Evolutionary conservation across 1,140 invertebrate genomes (phyloP), one percentile per base, ranked within the genome.

Genomic region (Lethrus apterus): DNA sequence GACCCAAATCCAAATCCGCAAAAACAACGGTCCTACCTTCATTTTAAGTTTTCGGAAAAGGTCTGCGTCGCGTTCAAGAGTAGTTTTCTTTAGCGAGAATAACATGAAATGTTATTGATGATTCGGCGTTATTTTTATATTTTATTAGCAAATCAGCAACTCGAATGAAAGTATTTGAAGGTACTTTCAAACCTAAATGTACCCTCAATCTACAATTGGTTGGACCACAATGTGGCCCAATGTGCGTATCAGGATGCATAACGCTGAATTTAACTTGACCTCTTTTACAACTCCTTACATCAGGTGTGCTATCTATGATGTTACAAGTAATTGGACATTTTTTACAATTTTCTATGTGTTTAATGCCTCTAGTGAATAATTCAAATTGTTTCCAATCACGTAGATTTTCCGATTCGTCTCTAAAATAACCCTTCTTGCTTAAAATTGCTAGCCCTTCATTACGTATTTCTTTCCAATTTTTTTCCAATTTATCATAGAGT

Each of bases 251-350:
- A 1, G 83, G 77, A 51, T 77, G 72, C 79, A 94, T 84, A 3
- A 87, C 72, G 56, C 88, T 91, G 63, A 91, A 91, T 65, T 92
- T 92, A 2, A 86, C 75, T 75, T 93, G 83, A 2, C 89, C 89
- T 44, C 89, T 73, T 4, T 71, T 76, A 62, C 87, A 91, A 31
- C 65, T 63, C 1, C 68, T 70, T 11, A 85, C 83, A 19, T 84
- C 77, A 2, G 69, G 63, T 52, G 89, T 83, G n/a, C 70, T 56
- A 33, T 77, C 72, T 20, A 93, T 73, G 13, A 92, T 60, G 1
- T 66, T 61, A 60, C 90, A 94, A 1, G 89, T 92, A 8, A 78
- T 68, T 0, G 88, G 89, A 10, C 74, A 72, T 52, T 71, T 68
- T 5, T 65, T 58, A 62, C 85, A 88, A 60, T 83, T 80, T 19